Percentiles rank a stretch among this genome's conserved stretches.
These are phyloP conservation scores for Carassius auratus DNA, from an alignment of 2,113 vertebrate genomes.

Conservation along the genomic window DNA sequence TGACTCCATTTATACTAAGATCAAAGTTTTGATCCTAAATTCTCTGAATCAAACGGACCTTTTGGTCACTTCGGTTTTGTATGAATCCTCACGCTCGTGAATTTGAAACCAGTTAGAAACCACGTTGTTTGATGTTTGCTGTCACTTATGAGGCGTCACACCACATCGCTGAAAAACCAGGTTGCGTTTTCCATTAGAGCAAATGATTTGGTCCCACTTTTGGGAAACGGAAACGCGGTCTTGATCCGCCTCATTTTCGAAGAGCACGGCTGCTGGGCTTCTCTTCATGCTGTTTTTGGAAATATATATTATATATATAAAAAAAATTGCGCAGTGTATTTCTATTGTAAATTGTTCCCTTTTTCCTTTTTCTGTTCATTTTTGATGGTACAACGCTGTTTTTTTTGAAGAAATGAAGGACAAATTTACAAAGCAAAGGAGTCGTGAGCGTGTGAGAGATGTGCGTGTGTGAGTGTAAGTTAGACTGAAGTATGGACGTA, in stretches of 20 bases:
- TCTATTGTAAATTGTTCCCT: slow-evolving; percentile 63
- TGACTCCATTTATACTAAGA: neutral
- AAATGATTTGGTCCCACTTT: neutral
- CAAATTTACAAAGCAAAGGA: slow-evolving; percentile 70
- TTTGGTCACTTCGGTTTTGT: neutral
- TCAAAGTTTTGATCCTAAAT: neutral
- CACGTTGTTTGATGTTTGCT: neutral
- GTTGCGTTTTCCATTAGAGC: neutral
- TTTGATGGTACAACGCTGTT: slow-evolving; percentile 63
- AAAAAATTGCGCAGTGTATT: slow-evolving; percentile 59
- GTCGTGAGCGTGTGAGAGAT: slow-evolving; percentile 55
- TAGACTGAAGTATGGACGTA: slow-evolving; percentile 71
- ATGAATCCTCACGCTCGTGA: neutral
- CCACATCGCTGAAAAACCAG: neutral
- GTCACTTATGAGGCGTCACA: neutral
- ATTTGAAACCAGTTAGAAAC: neutral
- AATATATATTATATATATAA: slow-evolving; percentile 68
- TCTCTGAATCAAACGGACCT: neutral
- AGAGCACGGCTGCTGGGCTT: slow-evolving; percentile 17
- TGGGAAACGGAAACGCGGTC: neutral
- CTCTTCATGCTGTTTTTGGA: slow-evolving; percentile 67
- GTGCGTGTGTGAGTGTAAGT: slow-evolving; percentile 56
- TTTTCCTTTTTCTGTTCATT: slow-evolving; percentile 52
- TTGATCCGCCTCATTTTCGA: neutral
- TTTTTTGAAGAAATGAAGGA: slow-evolving; percentile 74